Evolutionary conservation across 1,140 invertebrate genomes (phyloP).

Genomic region (Caenorhabditis latens): DNA sequence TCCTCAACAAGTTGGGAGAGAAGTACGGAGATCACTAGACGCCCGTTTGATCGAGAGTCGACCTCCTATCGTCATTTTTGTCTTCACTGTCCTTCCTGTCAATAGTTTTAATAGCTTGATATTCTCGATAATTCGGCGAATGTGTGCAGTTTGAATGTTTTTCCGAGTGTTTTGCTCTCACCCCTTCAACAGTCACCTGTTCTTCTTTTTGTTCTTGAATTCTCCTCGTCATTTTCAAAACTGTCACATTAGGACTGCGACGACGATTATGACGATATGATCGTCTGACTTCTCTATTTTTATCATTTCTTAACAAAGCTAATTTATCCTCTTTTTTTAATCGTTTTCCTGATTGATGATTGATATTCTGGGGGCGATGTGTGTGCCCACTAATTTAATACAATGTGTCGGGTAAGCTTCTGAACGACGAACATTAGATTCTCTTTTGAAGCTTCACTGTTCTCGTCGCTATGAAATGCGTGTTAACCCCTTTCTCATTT

Average conservation of each 20-base stretch:
- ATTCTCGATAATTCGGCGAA: background rate
- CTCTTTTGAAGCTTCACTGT: background rate
- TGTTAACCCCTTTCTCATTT: constrained; percentile 49
- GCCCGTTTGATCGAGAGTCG: background rate
- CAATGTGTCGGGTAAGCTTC: constrained; percentile 49
- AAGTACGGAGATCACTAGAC: constrained; percentile 76
- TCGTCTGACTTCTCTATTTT: constrained; percentile 27
- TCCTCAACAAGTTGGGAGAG: constrained; percentile 74
- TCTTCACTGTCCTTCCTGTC: constrained; percentile 18
- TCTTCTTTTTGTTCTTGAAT: constrained; percentile 10
- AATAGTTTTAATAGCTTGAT: too few species aligned
- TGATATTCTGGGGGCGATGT: background rate
- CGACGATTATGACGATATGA: constrained; percentile 15
- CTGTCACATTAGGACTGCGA: too few species aligned
- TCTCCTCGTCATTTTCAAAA: too few species aligned
- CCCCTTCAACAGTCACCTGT: background rate
- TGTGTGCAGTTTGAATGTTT: constrained; percentile 14
- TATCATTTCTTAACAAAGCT: constrained; percentile 26
- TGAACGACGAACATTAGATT: constrained; percentile 10
- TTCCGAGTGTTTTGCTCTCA: background rate
- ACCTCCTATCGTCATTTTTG: background rate
- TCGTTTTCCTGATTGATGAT: constrained; percentile 46
- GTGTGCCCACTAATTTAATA: constrained; percentile 45
- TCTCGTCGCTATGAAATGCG: constrained; percentile 34
- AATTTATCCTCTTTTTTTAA: constrained; percentile 39